Conservation (phyloP, 2,113 vertebrate genomes). For the Emberiza fucata region DNA sequence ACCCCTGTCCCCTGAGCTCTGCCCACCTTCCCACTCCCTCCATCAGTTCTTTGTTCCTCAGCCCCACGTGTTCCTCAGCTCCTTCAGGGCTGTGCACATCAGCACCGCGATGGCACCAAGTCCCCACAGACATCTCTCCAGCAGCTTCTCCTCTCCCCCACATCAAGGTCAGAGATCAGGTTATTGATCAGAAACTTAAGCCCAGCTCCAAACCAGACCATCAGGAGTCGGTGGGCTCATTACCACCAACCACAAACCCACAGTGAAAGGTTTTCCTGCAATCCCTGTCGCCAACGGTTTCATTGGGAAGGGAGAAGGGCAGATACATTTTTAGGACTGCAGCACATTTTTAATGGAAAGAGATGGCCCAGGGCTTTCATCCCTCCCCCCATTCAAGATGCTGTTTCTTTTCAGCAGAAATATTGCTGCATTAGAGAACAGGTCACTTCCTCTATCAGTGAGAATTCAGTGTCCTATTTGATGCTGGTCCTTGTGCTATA, state of each 20-base stretch:
- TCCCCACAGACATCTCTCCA: not conserved
- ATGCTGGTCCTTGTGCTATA: constrained; percentile 58
- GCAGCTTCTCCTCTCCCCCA: not conserved
- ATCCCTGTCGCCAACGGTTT: not conserved
- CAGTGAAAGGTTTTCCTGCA: not conserved
- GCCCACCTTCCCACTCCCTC: not conserved
- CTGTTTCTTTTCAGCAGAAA: constrained; percentile 48
- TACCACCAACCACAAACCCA: not conserved
- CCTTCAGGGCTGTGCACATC: not conserved
- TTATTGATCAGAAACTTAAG: not conserved
- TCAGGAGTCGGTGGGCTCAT: not conserved
- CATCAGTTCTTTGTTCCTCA: not conserved
- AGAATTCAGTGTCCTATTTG: constrained; percentile 59
- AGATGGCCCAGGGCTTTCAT: constrained; percentile 22
- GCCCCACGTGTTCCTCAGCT: not conserved
- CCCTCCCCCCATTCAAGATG: constrained; percentile 11
- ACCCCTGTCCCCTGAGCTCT: not conserved
- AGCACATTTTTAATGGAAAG: constrained; percentile 46
- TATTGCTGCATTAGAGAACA: constrained; percentile 53
- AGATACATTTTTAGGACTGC: constrained; percentile 49
- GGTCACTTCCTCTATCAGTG: constrained; percentile 55
- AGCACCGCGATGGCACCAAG: not conserved
- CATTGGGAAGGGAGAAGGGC: constrained; percentile 2
- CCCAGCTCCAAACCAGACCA: not conserved
- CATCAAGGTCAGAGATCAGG: not conserved